Evolutionary conservation across 2,113 vertebrate species (phyloP), one percentile per base, ranked within the genome.

Genomic region (Ivindomyrus marchei): DNA sequence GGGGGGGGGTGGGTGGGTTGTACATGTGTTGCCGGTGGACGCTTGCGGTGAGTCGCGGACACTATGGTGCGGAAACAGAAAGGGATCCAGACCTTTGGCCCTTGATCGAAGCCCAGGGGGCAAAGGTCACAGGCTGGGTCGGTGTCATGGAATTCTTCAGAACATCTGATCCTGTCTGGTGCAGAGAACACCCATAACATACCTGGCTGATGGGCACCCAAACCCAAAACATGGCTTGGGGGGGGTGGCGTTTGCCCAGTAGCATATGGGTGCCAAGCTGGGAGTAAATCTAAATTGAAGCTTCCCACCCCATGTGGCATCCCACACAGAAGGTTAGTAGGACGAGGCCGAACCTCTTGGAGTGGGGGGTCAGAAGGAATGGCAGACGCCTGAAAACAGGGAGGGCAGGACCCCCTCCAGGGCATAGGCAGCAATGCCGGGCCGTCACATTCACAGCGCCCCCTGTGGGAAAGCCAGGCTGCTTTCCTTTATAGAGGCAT

Each of bases 281-380:
- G 31, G 31, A 77, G 36, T 15, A 77, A 77, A 77, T 77, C 13
- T 19, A 15, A 36, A 77, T 2, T 19, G 31, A 39, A 39, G 36
- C 1, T 9, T 19, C 31, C 66, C 31, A 5, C 27, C 31, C 13
- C 13, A 74, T 13, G 3, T 36, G 27, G 13, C 3, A 6, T 74
- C 31, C 36, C 15, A 17, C 74, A 39, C 74, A 80, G 31, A 42
- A 94, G 92, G 91, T 94, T n/a, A 88, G 80, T 10, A 58, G 85
- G 91, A 4, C 1, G 50, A 85, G 52, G 21, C 21, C 10, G 39
- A 77, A 90, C 88, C 62, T 90, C 92, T 90, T 11, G 27, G n/a
- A 27, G 11, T 36, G 10, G 66, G 7, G 56, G 56, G 24, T 56
- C 53, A 56, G 53, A 56, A 56, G 53, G 19, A 56, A 56, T 56